Evolutionary conservation across 2,113 vertebrate species (phyloP).

Genomic region (Fregata magnificens): DNA sequence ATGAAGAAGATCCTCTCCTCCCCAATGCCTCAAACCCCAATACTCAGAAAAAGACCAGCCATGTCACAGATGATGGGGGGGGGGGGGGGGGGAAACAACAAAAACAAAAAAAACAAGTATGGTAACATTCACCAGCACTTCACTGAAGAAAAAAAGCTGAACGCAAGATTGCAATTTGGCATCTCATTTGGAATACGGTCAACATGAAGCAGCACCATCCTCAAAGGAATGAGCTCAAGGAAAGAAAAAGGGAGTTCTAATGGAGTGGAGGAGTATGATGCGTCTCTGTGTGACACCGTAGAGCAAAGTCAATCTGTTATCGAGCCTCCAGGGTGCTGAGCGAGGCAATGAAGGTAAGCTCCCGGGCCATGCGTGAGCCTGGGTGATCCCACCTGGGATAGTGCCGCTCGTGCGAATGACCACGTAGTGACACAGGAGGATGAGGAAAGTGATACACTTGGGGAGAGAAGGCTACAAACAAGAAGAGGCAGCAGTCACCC

Average conservation of each 20-base stretch:
- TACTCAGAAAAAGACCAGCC: background rate
- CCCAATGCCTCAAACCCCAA: background rate
- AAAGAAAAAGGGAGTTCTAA: background rate
- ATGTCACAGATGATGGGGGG: background rate
- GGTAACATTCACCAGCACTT: background rate
- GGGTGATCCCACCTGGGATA: no score
- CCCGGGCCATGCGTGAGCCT: fast-evolving
- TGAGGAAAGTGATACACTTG: fast-evolving
- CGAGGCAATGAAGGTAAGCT: background rate
- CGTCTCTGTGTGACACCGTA: fast-evolving
- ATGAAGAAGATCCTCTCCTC: background rate
- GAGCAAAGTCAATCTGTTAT: background rate
- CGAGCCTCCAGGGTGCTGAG: background rate
- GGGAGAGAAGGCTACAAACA: background rate
- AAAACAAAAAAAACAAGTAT: background rate
- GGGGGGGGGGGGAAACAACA: no score
- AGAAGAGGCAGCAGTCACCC: background rate
- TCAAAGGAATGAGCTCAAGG: background rate
- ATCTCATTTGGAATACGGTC: background rate
- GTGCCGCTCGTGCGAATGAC: background rate
- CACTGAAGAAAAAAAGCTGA: background rate
- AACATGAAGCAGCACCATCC: background rate
- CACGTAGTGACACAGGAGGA: background rate
- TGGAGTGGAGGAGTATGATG: background rate
- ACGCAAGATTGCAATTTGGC: background rate